Conservation (phyloP, 2,888 invertebrate genomes). For the Cheilosia soror region DNA sequence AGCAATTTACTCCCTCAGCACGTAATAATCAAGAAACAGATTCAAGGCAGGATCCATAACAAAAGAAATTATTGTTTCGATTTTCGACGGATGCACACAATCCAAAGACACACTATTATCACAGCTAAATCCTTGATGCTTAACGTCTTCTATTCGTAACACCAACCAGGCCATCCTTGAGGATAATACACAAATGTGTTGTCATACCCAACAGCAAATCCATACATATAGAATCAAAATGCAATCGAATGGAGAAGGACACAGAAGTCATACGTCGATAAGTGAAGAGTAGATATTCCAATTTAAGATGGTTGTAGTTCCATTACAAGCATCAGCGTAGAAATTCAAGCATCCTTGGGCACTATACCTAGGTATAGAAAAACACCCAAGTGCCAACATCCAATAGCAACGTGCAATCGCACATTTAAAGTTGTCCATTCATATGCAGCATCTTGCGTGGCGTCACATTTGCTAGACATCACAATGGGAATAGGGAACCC, state of each 20-base stretch:
- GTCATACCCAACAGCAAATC: background rate
- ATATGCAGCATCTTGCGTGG: conserved; percentile 11
- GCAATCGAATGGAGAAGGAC: conserved; percentile 10
- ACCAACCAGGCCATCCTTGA: conserved; percentile 15
- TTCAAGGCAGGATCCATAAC: conserved; percentile 42
- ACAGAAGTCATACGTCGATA: conserved; percentile 17
- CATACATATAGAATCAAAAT: conserved; percentile 12
- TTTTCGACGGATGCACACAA: conserved; percentile 22
- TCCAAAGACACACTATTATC: background rate
- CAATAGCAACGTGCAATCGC: background rate
- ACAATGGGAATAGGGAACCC: background rate
- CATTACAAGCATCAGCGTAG: conserved; percentile 28
- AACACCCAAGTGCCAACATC: background rate
- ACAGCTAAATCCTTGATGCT: conserved; percentile 10
- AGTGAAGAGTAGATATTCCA: conserved; percentile 11
- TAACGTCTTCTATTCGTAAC: background rate
- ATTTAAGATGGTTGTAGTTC: conserved; percentile 16
- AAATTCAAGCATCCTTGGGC: conserved; percentile 29
- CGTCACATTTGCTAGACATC: conserved; percentile 30
- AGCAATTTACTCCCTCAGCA: conserved; percentile 7
- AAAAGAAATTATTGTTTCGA: conserved; percentile 44
- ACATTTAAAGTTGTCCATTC: conserved; percentile 17
- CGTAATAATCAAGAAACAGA: conserved; percentile 24
- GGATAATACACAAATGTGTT: conserved; percentile 24
- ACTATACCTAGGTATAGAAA: background rate